Conservation (phyloP, 2,888 invertebrate species). For the Mystacides longicornis region DNA sequence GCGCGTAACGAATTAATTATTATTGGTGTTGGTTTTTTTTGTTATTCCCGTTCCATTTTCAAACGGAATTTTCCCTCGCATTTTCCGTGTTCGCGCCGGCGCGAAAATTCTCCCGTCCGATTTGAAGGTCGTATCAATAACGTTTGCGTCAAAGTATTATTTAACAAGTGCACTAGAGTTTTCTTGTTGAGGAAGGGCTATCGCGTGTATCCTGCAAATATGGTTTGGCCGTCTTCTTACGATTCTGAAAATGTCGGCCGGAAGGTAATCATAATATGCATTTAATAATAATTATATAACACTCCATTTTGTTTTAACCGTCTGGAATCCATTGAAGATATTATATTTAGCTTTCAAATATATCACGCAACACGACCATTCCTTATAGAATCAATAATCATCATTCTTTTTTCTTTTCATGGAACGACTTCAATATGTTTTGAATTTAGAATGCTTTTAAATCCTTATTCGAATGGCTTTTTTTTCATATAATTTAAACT, state of each 20-base stretch:
- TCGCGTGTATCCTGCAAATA: conserved; percentile 33
- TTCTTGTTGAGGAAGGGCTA: conserved; percentile 4
- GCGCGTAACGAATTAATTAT: neutral
- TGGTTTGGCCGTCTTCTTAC: conserved; percentile 44
- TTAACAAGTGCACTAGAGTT: conserved; percentile 15
- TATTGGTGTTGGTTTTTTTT: neutral
- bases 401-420: too few relatives aligned
- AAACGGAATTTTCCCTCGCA: conserved; percentile 8
- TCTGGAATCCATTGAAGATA: too few relatives aligned
- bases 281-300: too few relatives aligned
- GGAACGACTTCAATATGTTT: too few relatives aligned
- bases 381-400: too few relatives aligned
- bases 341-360: too few relatives aligned
- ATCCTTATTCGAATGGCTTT: too few relatives aligned
- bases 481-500: too few relatives aligned
- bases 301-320: too few relatives aligned
- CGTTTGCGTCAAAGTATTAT: conserved; percentile 13
- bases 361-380: too few relatives aligned
- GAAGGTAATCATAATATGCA: too few relatives aligned
- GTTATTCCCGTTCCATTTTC: neutral
- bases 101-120: conserved; percentile 22
- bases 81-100: conserved; percentile 11
- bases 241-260: conserved; percentile 31
- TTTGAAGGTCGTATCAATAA: conserved; percentile 13
- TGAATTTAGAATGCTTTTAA: too few relatives aligned